Evolutionary conservation across 2,113 vertebrate genomes (phyloP).

Genomic region (Gymnarchus niloticus): DNA sequence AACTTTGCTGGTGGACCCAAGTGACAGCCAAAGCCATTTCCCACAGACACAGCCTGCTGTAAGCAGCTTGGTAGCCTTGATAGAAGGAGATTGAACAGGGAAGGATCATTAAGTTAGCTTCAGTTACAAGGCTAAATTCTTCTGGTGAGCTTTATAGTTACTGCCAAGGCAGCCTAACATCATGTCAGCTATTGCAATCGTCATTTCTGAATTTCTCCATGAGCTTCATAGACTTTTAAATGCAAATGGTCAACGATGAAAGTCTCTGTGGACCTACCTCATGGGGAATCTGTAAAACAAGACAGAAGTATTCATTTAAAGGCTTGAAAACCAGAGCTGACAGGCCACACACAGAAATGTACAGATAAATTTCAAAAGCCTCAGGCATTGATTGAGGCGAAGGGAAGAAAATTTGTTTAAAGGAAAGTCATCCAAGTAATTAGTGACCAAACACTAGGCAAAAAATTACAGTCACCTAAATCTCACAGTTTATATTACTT

Average conservation of each 20-base stretch:
- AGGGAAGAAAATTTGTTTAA: neutral
- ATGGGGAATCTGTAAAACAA: conserved; percentile 18
- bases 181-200: neutral
- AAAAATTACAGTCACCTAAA: too few species aligned
- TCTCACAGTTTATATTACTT: too few species aligned
- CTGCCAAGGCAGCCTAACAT: neutral
- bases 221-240: conserved; percentile 24
- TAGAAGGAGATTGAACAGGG: neutral
- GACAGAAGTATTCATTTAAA: conserved; percentile 7
- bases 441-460: too few species aligned
- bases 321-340: neutral
- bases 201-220: neutral
- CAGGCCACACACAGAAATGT: neutral
- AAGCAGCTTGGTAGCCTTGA: too few species aligned
- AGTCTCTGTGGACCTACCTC: conserved; percentile 13
- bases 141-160: too few species aligned
- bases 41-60: neutral
- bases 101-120: neutral
- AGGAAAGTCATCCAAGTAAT: too few species aligned
- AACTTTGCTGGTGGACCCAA: neutral
- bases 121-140: neutral
- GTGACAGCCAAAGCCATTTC: neutral
- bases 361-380: neutral
- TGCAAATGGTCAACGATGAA: neutral
- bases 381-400: too few species aligned